phyloP scores from a whole-genome alignment of 2,113 vertebrate species.

The Microcebus lehilahytsara region DNA sequence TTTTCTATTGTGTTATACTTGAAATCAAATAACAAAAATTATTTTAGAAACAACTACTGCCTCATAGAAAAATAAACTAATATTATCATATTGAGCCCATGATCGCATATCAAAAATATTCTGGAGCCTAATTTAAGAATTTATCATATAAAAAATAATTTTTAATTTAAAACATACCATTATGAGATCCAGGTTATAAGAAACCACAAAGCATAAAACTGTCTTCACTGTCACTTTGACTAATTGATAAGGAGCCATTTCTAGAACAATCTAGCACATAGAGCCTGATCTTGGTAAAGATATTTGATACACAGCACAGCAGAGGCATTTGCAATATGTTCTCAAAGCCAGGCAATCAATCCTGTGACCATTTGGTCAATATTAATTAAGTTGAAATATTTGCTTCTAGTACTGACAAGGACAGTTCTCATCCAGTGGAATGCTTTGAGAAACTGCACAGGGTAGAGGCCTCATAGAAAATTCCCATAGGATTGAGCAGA shows the following conservation, averaged over 20 bases:
- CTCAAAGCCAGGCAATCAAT: not conserved
- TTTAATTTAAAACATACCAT: not conserved
- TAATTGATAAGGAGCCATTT: not conserved
- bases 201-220: not conserved
- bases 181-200: not conserved
- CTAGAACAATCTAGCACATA: rapidly evolving
- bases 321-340: not conserved
- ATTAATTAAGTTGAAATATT: slow-evolving; percentile 25
- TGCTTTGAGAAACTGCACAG: slow-evolving; percentile 55
- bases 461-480: not conserved
- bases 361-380: not conserved
- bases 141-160: not conserved
- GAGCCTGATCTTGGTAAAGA: not conserved
- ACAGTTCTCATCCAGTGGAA: slow-evolving; percentile 6
- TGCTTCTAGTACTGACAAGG: not conserved
- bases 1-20: not conserved
- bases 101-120: not conserved
- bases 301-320: not conserved
- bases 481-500: slow-evolving; percentile 42
- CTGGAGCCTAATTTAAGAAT: not conserved
- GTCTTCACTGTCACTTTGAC: not conserved
- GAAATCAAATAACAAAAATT: slow-evolving; percentile 43
- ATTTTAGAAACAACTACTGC: not conserved
- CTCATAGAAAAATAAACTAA: not conserved
- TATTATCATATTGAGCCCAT: not conserved